Evolutionary conservation across 2,797 vertebrate species (phyloP).

Genomic region (Paratrypauchen microcephalus): DNA sequence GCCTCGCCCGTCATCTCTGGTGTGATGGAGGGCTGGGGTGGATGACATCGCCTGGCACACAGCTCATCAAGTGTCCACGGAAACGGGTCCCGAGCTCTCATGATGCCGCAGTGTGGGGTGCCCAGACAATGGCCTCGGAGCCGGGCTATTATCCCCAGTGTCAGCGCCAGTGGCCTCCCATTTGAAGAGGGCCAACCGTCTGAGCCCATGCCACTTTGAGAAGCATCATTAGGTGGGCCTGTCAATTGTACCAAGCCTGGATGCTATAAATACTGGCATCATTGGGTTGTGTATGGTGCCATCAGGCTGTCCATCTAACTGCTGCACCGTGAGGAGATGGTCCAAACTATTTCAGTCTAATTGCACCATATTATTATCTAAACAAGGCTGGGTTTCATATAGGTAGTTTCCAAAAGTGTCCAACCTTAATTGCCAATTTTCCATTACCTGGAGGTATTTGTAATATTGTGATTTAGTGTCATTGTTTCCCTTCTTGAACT

Average conservation of each 20-base stretch:
- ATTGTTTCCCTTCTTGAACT: too few relatives aligned
- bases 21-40: constrained; percentile 67
- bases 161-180: constrained; percentile 77
- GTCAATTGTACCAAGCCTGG: constrained; percentile 72
- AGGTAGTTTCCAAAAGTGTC: too few relatives aligned
- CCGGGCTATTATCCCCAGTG: constrained; percentile 78
- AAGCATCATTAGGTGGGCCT: constrained; percentile 80
- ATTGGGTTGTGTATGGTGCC: constrained; percentile 54
- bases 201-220: constrained; percentile 78
- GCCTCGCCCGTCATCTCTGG: constrained; percentile 62
- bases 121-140: constrained; percentile 75
- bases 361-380: not conserved
- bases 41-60: constrained; percentile 73
- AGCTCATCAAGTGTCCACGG: constrained; percentile 75
- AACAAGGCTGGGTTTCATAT: not conserved
- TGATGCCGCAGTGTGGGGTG: constrained; percentile 75
- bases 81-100: constrained; percentile 70
- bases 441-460: not conserved
- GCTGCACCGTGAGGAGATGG: constrained; percentile 46
- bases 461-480: not conserved
- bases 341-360: constrained; percentile 3
- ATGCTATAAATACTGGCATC: constrained; percentile 77
- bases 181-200: constrained; percentile 78
- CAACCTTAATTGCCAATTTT: not conserved
- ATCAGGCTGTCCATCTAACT: constrained; percentile 53